These are phyloP conservation scores for Iphiclides podalirius DNA, from an alignment of 2,888 invertebrate species.

Conservation along the genomic window DNA sequence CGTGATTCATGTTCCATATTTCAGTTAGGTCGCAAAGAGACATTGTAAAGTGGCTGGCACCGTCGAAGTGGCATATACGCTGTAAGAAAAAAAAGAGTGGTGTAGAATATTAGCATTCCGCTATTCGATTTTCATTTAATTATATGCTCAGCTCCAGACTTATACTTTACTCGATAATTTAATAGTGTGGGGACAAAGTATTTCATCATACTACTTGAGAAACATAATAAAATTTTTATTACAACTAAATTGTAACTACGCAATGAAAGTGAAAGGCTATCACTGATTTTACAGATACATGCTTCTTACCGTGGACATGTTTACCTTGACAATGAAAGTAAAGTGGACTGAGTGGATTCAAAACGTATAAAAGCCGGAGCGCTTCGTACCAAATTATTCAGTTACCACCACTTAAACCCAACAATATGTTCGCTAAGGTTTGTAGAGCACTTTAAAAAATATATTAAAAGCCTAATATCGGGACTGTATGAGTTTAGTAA, in stretches of 20 bases:
- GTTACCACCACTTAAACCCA: conserved; percentile 70
- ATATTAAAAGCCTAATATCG: neutral
- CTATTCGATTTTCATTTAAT: no score
- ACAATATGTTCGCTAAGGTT: conserved; percentile 79
- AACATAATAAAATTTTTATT: neutral
- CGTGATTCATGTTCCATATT: no score
- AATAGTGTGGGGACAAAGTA: no score
- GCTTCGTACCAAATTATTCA: conserved; percentile 70
- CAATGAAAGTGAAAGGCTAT: conserved; percentile 71
- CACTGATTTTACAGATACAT: conserved; percentile 62
- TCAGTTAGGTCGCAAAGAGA: no score
- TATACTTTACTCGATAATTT: no score
- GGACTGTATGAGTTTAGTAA: neutral
- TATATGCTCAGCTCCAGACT: no score
- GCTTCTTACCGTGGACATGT: conserved; percentile 46
- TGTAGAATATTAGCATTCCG: no score
- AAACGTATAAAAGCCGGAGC: conserved; percentile 73
- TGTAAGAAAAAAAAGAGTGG: no score
- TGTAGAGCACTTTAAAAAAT: conserved; percentile 32
- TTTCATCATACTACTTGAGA: no score
- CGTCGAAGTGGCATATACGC: no score
- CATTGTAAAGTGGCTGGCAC: no score
- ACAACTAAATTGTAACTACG: conserved; percentile 28
- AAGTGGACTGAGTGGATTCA: conserved; percentile 55
- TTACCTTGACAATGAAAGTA: conserved; percentile 78